phyloP scores from a whole-genome alignment of 2,888 invertebrate genomes.

The Onchidella celtica region DNA sequence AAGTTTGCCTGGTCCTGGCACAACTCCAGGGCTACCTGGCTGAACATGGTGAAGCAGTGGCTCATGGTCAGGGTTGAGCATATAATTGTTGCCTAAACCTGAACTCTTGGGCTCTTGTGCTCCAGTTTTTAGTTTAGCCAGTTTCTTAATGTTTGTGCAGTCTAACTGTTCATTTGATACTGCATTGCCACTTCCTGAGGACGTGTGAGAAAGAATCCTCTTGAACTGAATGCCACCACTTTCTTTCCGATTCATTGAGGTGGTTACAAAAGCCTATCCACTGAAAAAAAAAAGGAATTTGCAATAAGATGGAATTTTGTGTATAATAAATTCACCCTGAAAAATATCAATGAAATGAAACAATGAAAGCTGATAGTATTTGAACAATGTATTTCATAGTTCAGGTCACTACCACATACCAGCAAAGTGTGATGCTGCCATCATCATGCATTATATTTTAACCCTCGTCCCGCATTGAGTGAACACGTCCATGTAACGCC shows the following conservation, averaged over 20 bases:
- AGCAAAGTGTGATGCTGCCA: too few relatives aligned
- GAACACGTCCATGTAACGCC: too few relatives aligned
- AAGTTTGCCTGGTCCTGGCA: not conserved
- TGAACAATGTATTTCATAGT: too few relatives aligned
- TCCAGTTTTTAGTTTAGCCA: not conserved
- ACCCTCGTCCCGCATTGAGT: too few relatives aligned
- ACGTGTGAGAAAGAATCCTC: conserved; percentile 20
- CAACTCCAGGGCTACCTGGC: not conserved
- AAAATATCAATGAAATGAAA: too few relatives aligned
- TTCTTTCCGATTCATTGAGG: conserved; percentile 34
- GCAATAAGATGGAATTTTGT: too few relatives aligned
- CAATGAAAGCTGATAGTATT: too few relatives aligned
- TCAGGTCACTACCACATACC: too few relatives aligned
- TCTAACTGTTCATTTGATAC: not conserved
- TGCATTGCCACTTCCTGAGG: conserved; percentile 1
- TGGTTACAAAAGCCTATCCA: too few relatives aligned
- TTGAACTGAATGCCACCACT: conserved; percentile 23
- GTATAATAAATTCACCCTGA: too few relatives aligned
- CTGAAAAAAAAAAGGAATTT: too few relatives aligned
- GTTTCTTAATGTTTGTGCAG: not conserved
- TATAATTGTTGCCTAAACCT: not conserved
- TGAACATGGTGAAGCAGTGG: conserved; percentile 2
- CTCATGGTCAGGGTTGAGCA: not conserved
- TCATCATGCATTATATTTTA: too few relatives aligned
- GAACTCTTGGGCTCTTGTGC: not conserved